These are phyloP conservation scores for Apis laboriosa DNA, from an alignment of 1,140 invertebrate genomes.

Conservation along the genomic window DNA sequence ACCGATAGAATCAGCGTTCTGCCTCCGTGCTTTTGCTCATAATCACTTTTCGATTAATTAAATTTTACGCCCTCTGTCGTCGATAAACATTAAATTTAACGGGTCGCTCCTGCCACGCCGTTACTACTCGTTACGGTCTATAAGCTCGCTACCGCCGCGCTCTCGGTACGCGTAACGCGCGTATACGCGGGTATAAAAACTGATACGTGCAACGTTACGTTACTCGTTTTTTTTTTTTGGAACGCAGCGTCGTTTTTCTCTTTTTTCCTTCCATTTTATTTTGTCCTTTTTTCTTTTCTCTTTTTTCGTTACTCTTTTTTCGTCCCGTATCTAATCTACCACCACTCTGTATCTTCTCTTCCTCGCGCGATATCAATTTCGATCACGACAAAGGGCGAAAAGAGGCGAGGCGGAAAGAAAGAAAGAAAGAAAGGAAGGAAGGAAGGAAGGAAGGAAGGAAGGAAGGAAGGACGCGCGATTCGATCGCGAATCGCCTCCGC, in stretches of 20 bases:
- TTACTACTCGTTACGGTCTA: slow-evolving; percentile 60
- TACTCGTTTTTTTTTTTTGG: background rate
- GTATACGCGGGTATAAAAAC: background rate
- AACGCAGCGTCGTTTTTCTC: slow-evolving; percentile 15
- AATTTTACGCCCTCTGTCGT: slow-evolving; percentile 77
- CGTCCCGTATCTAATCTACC: background rate
- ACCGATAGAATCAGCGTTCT: slow-evolving; percentile 79
- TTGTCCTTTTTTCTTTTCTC: too few species aligned
- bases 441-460: too few species aligned
- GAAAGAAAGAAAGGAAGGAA: too few species aligned
- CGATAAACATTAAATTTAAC: slow-evolving; percentile 81
- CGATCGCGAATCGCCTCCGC: background rate
- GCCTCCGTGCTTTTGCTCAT: slow-evolving; percentile 74
- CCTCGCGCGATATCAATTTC: slow-evolving; percentile 13
- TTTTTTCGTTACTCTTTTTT: background rate
- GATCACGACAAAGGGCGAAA: background rate
- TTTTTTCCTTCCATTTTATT: background rate
- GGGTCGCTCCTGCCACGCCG: slow-evolving; percentile 59
- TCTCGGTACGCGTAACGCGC: slow-evolving; percentile 26
- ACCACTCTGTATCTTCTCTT: too few species aligned
- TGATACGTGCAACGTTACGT: slow-evolving; percentile 11
- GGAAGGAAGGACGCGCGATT: background rate
- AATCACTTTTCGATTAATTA: slow-evolving; percentile 82
- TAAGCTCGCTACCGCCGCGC: slow-evolving; percentile 9
- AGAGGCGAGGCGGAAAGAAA: background rate